Evolutionary conservation across 2,113 vertebrate species (phyloP).

Genomic region (Microcebus lehilahytsara): DNA sequence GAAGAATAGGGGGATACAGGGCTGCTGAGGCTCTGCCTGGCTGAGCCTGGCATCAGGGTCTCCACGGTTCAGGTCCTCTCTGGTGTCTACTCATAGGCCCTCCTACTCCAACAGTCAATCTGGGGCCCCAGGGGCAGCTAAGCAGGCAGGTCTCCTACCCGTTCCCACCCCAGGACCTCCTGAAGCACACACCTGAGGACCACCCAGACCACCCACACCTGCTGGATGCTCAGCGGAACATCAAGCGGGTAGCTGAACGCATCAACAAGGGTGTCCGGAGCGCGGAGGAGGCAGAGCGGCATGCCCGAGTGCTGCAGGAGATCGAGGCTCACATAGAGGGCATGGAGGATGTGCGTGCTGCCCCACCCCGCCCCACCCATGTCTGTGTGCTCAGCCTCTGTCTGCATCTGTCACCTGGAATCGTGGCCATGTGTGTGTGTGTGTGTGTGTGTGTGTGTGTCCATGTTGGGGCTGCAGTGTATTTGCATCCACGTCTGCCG

Average conservation of each 20-base stretch:
- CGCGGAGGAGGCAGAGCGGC: slow-evolving; percentile 95
- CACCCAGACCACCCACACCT: slow-evolving; percentile 94
- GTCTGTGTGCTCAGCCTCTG: neutral
- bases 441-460: neutral
- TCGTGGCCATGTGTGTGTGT: neutral
- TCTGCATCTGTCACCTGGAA: neutral
- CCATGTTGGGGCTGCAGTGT: neutral
- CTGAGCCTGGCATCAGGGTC: neutral
- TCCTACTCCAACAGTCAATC: neutral
- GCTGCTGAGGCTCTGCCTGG: neutral
- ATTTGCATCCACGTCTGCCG: neutral
- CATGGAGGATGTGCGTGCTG: slow-evolving; percentile 92
- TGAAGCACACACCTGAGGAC: slow-evolving; percentile 97
- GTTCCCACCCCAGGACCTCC: slow-evolving; percentile 88
- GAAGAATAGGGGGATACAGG: rapidly evolving
- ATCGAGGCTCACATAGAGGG: slow-evolving; percentile 98
- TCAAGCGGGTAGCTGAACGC: slow-evolving; percentile 95
- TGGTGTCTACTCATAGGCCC: neutral
- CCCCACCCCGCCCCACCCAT: rapidly evolving
- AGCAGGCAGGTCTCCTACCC: neutral
- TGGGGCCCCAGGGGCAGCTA: neutral
- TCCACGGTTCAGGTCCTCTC: neutral
- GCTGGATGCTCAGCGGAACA: slow-evolving; percentile 94
- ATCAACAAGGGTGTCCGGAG: slow-evolving; percentile 98
- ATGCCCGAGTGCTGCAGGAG: slow-evolving; percentile 96